Conservation (phyloP, 2,888 invertebrate genomes). For the Lithophane socia region DNA sequence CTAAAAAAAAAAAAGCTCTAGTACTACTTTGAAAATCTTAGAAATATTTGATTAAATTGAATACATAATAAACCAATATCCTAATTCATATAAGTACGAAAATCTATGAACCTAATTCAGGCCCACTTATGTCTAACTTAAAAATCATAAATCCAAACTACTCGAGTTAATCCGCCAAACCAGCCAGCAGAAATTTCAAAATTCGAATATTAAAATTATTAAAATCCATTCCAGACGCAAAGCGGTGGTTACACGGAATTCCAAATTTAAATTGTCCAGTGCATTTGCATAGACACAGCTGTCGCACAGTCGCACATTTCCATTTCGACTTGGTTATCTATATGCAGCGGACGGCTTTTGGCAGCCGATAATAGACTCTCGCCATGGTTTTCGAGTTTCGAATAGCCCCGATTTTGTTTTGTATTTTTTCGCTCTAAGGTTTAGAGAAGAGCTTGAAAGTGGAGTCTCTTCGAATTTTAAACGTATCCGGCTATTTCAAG, state of each 20-base stretch:
- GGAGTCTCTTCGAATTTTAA: slow-evolving; percentile 6
- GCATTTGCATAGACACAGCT: slow-evolving; percentile 80
- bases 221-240: slow-evolving; percentile 58
- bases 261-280: slow-evolving; percentile 77
- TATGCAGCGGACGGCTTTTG: slow-evolving; percentile 65
- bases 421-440: slow-evolving; percentile 9
- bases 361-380: slow-evolving; percentile 69
- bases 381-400: slow-evolving; percentile 35
- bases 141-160: slow-evolving; percentile 42
- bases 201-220: slow-evolving; percentile 64
- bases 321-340: slow-evolving; percentile 74
- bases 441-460: slow-evolving; percentile 12
- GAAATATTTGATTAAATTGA: too few species aligned
- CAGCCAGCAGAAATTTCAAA: slow-evolving; percentile 37
- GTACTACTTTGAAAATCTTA: too few species aligned
- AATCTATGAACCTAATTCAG: background rate
- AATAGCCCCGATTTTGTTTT: slow-evolving; percentile 41
- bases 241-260: slow-evolving; percentile 67
- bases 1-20: too few species aligned
- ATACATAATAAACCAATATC: too few species aligned
- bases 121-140: background rate
- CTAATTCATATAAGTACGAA: too few species aligned
- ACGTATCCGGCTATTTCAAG: background rate
- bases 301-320: slow-evolving; percentile 74
- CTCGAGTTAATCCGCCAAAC: slow-evolving; percentile 48